phyloP scores from a whole-genome alignment of 2,113 vertebrate genomes.

The Menura novaehollandiae region DNA sequence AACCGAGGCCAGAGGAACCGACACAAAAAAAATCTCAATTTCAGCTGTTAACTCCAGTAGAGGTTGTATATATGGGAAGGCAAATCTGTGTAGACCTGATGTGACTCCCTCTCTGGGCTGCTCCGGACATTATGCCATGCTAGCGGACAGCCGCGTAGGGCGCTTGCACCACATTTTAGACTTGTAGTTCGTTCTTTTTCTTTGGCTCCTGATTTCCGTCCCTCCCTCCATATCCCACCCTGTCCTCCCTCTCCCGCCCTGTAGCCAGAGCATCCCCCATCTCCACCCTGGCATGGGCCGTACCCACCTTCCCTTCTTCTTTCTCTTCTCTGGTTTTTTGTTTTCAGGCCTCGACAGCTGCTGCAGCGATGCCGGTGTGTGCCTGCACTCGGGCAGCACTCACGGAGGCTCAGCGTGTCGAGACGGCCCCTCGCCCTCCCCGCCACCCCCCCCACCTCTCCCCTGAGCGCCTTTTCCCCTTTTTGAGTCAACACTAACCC shows the following conservation, averaged over 20 bases:
- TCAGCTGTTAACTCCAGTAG: conserved; percentile 71
- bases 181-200: conserved; percentile 66
- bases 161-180: conserved; percentile 72
- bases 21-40: conserved; percentile 62
- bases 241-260: conserved; percentile 42
- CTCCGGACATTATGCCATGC: conserved; percentile 70
- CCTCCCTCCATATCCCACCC: conserved; percentile 29
- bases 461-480: not conserved
- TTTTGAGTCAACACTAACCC: conserved; percentile 65
- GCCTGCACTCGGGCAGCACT: not conserved
- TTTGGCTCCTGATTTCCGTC: conserved; percentile 62
- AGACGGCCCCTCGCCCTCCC: conserved; percentile 24
- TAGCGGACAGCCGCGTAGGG: conserved; percentile 68
- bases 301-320: conserved; percentile 50
- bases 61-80: conserved; percentile 74
- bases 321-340: conserved; percentile 53
- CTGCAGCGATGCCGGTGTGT: not conserved
- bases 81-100: conserved; percentile 72
- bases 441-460: not conserved
- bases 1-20: conserved; percentile 69
- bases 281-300: conserved; percentile 46
- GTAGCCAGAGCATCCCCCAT: conserved; percentile 56
- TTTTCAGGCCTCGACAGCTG: conserved; percentile 23
- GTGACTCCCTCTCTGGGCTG: conserved; percentile 72
- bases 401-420: conserved; percentile 20